Evolutionary conservation across 2,113 vertebrate species (phyloP).

Genomic region (Salvator merianae): DNA sequence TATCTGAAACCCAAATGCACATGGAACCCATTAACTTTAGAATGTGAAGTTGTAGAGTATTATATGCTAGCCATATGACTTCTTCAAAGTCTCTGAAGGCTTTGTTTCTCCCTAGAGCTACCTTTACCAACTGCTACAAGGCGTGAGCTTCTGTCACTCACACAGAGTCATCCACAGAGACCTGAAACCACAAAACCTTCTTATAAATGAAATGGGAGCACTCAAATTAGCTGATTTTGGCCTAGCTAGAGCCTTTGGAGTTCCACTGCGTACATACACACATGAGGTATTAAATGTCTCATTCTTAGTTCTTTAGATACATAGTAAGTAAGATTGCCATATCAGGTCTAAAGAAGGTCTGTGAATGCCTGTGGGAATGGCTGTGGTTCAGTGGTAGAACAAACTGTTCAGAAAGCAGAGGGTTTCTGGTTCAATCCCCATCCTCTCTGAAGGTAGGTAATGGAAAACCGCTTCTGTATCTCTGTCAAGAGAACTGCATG

Average conservation of each 20-base stretch:
- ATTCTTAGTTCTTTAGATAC: background rate
- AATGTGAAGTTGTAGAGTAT: background rate
- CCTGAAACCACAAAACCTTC: constrained; percentile 79
- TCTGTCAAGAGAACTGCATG: no score
- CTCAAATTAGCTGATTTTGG: constrained; percentile 82
- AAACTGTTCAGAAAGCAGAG: no score
- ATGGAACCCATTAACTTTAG: background rate
- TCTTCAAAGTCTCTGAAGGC: constrained; percentile 27
- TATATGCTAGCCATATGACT: background rate
- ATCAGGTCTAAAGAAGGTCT: background rate
- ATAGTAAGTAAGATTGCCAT: background rate
- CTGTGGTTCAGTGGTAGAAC: no score
- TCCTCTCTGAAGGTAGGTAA: no score
- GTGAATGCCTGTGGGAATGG: no score
- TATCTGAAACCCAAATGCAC: no score
- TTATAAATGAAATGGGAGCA: constrained; percentile 71
- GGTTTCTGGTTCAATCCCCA: no score
- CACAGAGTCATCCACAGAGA: constrained; percentile 80
- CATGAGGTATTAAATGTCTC: constrained; percentile 69
- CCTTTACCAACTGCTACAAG: constrained; percentile 78
- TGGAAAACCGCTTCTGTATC: no score
- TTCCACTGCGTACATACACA: constrained; percentile 76
- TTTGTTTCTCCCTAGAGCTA: constrained; percentile 71
- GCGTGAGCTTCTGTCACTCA: constrained; percentile 75
- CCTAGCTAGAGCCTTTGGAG: constrained; percentile 75